Base-by-base conservation (phyloP, 2,888 invertebrate genomes). In the Lymantria dispar region DNA sequence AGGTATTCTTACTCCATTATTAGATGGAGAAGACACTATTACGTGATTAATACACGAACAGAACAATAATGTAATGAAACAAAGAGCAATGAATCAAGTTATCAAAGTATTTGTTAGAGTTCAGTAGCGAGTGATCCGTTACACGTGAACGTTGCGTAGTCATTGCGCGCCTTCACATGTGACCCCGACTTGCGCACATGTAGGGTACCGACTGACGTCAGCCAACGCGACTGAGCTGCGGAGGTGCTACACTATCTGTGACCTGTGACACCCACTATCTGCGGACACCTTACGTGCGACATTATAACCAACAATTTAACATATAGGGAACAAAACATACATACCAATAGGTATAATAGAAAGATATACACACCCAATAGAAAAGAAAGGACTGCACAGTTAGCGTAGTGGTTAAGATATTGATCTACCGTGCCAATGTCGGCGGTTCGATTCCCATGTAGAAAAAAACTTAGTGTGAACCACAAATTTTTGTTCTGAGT, bases 131-230 rank as follows among this genome's bases (percentile, higher is more conserved):
- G 56, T 65, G 76, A 70, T 71, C 72, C 68, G 62, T 72, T 71
- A 68, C 83, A 82, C 85, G 84, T 81, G 86, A 80, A 70, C 73
- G 72, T 62, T 66, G 66, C 66, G 66, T 63, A 55, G 22, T 22
- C 22, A 5, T 22, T 74, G 73, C 75, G 77, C 76, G 77, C 87
- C 86, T 87, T 89, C 88, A 89, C 89, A 88, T 80, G 56, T 77
- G 69, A 67, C 71, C 65, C 72, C 70, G 48, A 52, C 43, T 45
- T 48, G 39, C 45, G 48, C 52, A 42, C 80, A 82, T 82, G 75
- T 83, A 82, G 83, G 84, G 76, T 81, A 80, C 78, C 80, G 79
- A 86, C 87, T 87, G 87, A 88, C 87, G 87, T 88, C 87, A 87
- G 62, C 62, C 62, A 68, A 68, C 75, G 68, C 65, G 61, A 62